Evolutionary conservation across 2,113 vertebrate species (phyloP).

Genomic region (Tachysurus fulvidraco): DNA sequence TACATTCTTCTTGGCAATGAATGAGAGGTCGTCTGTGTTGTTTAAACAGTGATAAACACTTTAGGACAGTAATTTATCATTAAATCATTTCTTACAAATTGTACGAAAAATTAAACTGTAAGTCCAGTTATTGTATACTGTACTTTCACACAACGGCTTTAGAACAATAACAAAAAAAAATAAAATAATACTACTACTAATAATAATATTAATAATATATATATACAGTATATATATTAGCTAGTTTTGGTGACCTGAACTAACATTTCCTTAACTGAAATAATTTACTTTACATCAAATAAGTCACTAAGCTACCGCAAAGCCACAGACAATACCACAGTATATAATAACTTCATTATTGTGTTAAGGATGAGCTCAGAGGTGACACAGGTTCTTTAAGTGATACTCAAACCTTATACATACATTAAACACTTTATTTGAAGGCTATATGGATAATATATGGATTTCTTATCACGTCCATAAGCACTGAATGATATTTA

Average conservation of each 20-base stretch:
- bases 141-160: slow-evolving; percentile 23
- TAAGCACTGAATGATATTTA: background rate
- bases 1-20: slow-evolving; percentile 55
- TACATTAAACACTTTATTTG: background rate
- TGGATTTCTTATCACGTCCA: background rate
- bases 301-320: background rate
- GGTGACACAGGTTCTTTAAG: background rate
- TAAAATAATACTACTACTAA: too few relatives aligned
- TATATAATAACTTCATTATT: background rate
- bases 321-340: slow-evolving; percentile 21
- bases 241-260: slow-evolving; percentile 18
- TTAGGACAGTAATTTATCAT: background rate
- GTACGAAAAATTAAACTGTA: slow-evolving; percentile 28
- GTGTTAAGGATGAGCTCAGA: slow-evolving; percentile 7
- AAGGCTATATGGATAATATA: background rate
- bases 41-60: slow-evolving; percentile 34
- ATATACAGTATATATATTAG: too few relatives aligned
- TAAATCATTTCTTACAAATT: background rate
- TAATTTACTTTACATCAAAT: slow-evolving; percentile 4
- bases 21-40: slow-evolving; percentile 47
- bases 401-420: background rate
- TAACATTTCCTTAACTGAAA: slow-evolving; percentile 11
- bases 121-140: slow-evolving; percentile 32
- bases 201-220: slow-evolving; percentile 2
- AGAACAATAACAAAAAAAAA: slow-evolving; percentile 1